These are phyloP conservation scores for Harlomillsia oculata DNA, from an alignment of 1,140 invertebrate species.

Conservation along the genomic window DNA sequence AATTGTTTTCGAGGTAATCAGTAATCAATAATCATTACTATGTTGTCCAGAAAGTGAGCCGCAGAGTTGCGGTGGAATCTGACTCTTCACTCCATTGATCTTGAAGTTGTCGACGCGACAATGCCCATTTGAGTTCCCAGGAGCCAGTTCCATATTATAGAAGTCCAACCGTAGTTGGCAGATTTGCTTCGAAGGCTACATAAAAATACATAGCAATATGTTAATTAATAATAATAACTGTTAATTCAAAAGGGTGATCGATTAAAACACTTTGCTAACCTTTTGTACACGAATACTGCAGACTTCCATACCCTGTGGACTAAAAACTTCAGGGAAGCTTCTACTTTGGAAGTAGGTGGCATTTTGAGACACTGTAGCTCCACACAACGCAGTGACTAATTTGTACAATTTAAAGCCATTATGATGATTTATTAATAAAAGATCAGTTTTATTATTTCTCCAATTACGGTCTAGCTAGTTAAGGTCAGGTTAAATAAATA, in stretches of 20 bases:
- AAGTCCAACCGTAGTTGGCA: conserved; percentile 34
- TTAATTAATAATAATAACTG: too few species aligned
- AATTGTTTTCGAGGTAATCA: neutral
- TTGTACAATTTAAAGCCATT: neutral
- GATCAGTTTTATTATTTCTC: too few species aligned
- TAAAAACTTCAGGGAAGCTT: conserved; percentile 13
- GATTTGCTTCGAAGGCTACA: conserved; percentile 18
- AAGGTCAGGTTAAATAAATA: too few species aligned
- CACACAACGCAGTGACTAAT: conserved; percentile 27
- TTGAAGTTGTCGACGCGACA: conserved; percentile 21
- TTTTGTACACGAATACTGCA: conserved; percentile 30
- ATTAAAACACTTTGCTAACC: too few species aligned
- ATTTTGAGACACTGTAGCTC: conserved; percentile 19
- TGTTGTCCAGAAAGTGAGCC: conserved; percentile 23
- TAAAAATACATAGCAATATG: too few species aligned
- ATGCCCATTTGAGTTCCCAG: conserved; percentile 20
- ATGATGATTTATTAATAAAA: neutral
- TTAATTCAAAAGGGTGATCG: too few species aligned
- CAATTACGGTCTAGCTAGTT: too few species aligned
- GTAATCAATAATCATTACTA: neutral
- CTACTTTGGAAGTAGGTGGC: conserved; percentile 25
- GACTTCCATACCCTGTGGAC: conserved; percentile 23
- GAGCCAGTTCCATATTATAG: conserved; percentile 19
- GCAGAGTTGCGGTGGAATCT: conserved; percentile 19
- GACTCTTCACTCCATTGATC: conserved; percentile 23